Evolutionary conservation across 2,797 vertebrate genomes (phyloP).

Genomic region (Sebastolobus altivelis): DNA sequence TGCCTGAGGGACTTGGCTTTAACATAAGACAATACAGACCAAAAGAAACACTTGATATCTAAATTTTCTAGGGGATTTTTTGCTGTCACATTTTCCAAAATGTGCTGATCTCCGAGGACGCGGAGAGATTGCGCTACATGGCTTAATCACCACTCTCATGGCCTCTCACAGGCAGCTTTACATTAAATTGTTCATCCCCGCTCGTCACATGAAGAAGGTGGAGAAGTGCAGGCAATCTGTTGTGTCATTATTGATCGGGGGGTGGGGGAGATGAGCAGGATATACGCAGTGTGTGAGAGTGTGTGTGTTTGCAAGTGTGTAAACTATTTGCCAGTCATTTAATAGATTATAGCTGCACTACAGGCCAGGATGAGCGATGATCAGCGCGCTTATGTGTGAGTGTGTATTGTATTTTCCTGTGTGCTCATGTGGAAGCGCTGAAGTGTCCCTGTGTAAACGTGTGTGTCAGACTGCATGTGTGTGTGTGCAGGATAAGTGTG

Average conservation of each 20-base stretch:
- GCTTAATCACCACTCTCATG: slow-evolving; percentile 26
- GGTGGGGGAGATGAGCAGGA: slow-evolving; percentile 40
- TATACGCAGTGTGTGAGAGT: slow-evolving; percentile 24
- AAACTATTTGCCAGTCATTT: slow-evolving; percentile 45
- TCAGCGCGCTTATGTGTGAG: slow-evolving; percentile 2
- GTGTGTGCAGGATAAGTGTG: slow-evolving; percentile 4
- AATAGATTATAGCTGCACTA: slow-evolving; percentile 42
- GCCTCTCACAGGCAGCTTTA: slow-evolving; percentile 27
- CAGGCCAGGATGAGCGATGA: slow-evolving; percentile 33
- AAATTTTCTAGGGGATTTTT: not conserved
- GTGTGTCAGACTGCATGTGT: slow-evolving; percentile 5
- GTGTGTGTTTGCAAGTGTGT: slow-evolving; percentile 38
- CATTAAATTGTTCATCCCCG: slow-evolving; percentile 24
- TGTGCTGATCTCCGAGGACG: not conserved
- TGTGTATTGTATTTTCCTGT: slow-evolving; percentile 24
- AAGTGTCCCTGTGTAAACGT: slow-evolving; percentile 26
- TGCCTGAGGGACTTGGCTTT: slow-evolving; percentile 29
- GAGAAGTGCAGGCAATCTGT: slow-evolving; percentile 41
- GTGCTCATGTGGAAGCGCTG: not conserved
- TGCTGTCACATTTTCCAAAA: not conserved
- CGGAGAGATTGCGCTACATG: not conserved
- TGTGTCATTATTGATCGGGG: slow-evolving; percentile 59
- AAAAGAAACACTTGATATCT: slow-evolving; percentile 22
- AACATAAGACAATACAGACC: slow-evolving; percentile 21
- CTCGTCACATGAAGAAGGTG: slow-evolving; percentile 23